Base-by-base conservation (phyloP, 2,888 invertebrate species). In the Pemphredon lugubris region DNA sequence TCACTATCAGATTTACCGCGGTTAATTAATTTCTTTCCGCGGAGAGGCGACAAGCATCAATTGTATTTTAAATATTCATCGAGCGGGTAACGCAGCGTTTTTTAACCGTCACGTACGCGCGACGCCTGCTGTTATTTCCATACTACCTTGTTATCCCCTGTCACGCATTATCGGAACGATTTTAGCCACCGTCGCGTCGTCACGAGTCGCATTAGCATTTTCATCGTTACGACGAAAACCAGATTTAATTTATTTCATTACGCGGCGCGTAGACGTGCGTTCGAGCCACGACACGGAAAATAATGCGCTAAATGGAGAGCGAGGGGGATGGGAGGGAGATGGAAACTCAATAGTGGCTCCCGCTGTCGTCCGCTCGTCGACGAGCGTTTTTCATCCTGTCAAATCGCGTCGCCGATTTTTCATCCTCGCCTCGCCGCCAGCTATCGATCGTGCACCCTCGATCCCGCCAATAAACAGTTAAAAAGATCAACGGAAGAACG, bases 301-400 rank as follows among this genome's bases (percentile, higher is more conserved):
- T 37, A 13, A 37, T 37, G 7, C 37, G 13, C 13, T 37, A 4
- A 37, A 37, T 37, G n/a, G n/a, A n/a, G n/a, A n/a, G n/a, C n/a
- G n/a, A n/a, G n/a, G n/a, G n/a, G n/a, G n/a, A n/a, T n/a, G n/a
- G n/a, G n/a, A n/a, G n/a, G n/a, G n/a, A n/a, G n/a, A n/a, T n/a
- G 34, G n/a, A 34, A 34, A 34, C 34, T 11, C 34, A n/a, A 34
- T n/a, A n/a, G 3, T 3, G 11, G n/a, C 30, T n/a, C 30, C 11
- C 20, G 48, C 30, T 30, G 40, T 30, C 44, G 47, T 42, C 50
- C 3, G 50, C 32, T 20, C 23, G 39, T 45, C 20, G 13, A 11
- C 20, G 20, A 7, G 40, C 40, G n/a, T 59, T 59, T 34, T 59
- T 7, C 40, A 59, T 30, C 20, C 32, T 14, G 50, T 40, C n/a